A percentile compares a stretch with the other conserved stretches of the same genome.
Evolutionary conservation across 64 coral and sea anemone species (phyloP).

Genomic region (Dendrophyllia cribrosa): DNA sequence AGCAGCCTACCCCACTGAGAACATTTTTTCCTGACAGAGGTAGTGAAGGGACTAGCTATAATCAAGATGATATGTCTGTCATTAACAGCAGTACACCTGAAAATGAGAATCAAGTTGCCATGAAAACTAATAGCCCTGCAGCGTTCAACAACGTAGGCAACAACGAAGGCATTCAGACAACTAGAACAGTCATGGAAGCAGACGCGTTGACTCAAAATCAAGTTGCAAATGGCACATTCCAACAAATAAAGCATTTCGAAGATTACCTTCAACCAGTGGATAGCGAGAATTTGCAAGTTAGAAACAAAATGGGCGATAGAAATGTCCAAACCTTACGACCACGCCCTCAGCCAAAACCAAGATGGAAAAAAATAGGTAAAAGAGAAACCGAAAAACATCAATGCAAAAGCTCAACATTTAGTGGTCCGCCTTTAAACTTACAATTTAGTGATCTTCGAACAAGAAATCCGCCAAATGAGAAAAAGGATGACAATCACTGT

Average conservation of each 20-base stretch:
- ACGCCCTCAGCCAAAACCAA: not conserved
- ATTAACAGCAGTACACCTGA: not conserved
- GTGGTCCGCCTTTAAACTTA: too few species aligned
- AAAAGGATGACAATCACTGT: not conserved
- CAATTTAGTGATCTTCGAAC: not conserved
- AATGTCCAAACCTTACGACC: not conserved
- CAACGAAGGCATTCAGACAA: not conserved
- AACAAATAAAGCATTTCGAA: not conserved
- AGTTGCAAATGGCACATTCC: not conserved
- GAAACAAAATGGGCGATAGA: not conserved
- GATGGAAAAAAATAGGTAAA: not conserved
- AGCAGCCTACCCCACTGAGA: too few species aligned
- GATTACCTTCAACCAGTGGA: slow-evolving; percentile 22
- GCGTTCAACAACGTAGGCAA: too few species aligned
- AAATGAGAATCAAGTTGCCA: not conserved
- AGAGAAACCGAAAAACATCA: not conserved
- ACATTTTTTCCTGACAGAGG: not conserved
- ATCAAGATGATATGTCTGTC: not conserved
- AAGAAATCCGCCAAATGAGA: not conserved
- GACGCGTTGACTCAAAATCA: not conserved
- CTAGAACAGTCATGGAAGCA: too few species aligned
- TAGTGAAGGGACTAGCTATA: not conserved
- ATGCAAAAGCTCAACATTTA: not conserved
- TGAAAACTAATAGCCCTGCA: not conserved
- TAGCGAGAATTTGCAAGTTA: not conserved